Base-by-base conservation (phyloP, 1,140 invertebrate species). In the Cherax quadricarinatus region DNA sequence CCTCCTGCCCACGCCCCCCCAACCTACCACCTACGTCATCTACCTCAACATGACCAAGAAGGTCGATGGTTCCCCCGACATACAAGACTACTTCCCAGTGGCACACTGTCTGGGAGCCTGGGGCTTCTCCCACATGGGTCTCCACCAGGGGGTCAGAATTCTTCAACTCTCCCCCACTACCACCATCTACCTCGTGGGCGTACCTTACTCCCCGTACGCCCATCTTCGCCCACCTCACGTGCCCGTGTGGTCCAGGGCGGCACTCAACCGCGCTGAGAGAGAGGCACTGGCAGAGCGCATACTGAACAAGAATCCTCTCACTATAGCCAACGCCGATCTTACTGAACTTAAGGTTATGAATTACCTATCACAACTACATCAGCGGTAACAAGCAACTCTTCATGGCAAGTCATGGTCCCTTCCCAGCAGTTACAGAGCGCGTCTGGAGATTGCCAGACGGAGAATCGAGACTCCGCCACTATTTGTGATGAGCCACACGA, bases 141-240 rank as follows among this genome's bases (percentile, higher is more conserved):
- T 89, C 10, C 88, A 89, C 60, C n/a, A 84, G 30, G 48, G 48
- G 0, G 88, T 89, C 30, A n/a, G 48, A 48, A 89, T 62, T n/a
- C 53, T 89, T 49, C 24, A 62, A 12, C 18, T 49, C 30, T 89
- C 88, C 21, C 2, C 81, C 12, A 41, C 53, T 57, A 49, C 60
- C 70, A 41, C 53, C 16, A 66, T 91, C 16, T 81, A 86, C 51
- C 62, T 86, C n/a, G 75, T 91, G n/a, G 89, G 89, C 3, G 89
- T 91, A 7, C 89, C 89, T 7, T 86, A 86, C 60, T 91, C 89
- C 30, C 51, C 51, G 10, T 91, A 91, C 60, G 41, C 89, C n/a
- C 62, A 60, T 41, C 83, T 91, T 3, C 82, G 75, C 5, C 89
- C 73, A 62, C 3, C n/a, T 7, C 9, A 48, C 18, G 75, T 51